Evolutionary conservation across 2,888 invertebrate species (phyloP).

Genomic region (Ellobium chinense): DNA sequence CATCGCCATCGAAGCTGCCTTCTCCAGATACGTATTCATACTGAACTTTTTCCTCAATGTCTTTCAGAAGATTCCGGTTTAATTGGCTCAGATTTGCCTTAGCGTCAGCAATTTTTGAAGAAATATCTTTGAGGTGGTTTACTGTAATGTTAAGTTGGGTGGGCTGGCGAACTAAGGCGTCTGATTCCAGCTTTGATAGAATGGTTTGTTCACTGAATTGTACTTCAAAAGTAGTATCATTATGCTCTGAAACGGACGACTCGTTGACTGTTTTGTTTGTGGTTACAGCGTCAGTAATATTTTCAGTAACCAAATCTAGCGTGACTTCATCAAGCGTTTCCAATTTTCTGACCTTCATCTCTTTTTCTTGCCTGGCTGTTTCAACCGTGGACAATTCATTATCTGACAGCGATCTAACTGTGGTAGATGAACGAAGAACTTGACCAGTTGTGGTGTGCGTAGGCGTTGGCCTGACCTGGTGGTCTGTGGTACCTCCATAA

Average conservation of each 20-base stretch:
- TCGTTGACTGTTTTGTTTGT: neutral
- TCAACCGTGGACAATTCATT: neutral
- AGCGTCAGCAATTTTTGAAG: neutral
- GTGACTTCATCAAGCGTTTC: too few species aligned
- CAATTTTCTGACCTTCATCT: too few species aligned
- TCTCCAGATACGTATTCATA: neutral
- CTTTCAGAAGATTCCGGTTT: neutral
- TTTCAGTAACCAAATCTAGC: neutral
- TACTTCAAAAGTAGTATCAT: neutral
- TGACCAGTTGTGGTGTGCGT: neutral
- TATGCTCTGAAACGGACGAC: neutral
- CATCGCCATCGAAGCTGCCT: neutral
- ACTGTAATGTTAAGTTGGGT: neutral
- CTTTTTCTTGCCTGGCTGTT: neutral
- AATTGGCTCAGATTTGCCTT: slow-evolving; percentile 17
- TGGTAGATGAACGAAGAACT: neutral
- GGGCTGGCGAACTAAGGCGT: neutral
- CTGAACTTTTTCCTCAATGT: neutral
- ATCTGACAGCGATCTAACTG: neutral
- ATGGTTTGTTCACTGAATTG: neutral
- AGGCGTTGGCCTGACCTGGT: neutral
- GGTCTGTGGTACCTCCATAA: neutral
- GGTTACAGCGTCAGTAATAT: neutral
- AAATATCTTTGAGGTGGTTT: neutral
- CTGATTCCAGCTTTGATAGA: neutral